Percentiles rank a stretch among this genome's conserved stretches.
Conservation (phyloP, 1,140 invertebrate genomes). For the Saxidomus purpurata region DNA sequence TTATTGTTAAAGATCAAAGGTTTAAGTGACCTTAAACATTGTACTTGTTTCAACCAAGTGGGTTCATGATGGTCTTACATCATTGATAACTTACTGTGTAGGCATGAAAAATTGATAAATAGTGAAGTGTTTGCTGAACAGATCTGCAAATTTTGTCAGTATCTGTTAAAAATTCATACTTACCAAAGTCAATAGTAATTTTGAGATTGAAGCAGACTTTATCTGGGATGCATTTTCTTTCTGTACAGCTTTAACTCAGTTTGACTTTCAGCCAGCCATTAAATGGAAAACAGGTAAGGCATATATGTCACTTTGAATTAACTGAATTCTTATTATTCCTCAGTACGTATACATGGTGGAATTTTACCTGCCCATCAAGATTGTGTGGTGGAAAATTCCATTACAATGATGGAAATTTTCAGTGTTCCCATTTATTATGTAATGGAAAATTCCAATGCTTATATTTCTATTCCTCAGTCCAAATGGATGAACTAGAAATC, state of each 20-base stretch:
- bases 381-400: constrained; percentile 15
- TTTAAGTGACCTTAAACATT: too few relatives aligned
- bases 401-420: constrained; percentile 24
- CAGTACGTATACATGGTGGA: background rate
- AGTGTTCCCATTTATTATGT: background rate
- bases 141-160: too few relatives aligned
- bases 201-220: constrained; percentile 16
- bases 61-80: too few relatives aligned
- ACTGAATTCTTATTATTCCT: background rate
- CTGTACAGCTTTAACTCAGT: constrained; percentile 62
- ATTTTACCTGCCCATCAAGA: background rate
- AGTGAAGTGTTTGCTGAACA: too few relatives aligned
- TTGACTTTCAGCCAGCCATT: constrained; percentile 65
- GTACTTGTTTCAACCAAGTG: too few relatives aligned
- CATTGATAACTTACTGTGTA: too few relatives aligned
- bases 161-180: too few relatives aligned
- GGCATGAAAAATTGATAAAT: too few relatives aligned
- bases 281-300: constrained; percentile 19
- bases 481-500: constrained; percentile 90
- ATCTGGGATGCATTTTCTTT: constrained; percentile 40
- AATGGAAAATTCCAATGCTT: constrained; percentile 55
- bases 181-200: too few relatives aligned
- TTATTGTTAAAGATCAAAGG: too few relatives aligned
- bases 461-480: constrained; percentile 78
- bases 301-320: background rate